phyloP scores from a whole-genome alignment of 1,140 invertebrate genomes.

The Papilio glaucus region DNA sequence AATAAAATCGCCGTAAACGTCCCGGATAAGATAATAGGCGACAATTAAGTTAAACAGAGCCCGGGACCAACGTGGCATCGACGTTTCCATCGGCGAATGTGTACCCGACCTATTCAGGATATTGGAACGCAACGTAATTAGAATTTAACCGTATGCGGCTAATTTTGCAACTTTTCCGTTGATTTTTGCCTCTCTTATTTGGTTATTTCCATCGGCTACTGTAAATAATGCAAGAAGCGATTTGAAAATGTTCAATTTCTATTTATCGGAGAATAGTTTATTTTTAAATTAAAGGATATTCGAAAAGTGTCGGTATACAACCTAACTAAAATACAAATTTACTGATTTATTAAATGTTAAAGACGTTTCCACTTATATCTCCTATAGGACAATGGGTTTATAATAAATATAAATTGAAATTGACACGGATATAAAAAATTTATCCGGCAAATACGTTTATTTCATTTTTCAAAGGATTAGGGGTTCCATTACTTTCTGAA shows the following conservation, averaged over 20 bases:
- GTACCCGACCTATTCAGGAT: neutral
- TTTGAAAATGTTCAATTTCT: neutral
- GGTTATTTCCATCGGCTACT: neutral
- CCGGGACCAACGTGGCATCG: constrained; percentile 30
- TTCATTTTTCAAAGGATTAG: too few relatives aligned
- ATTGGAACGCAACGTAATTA: constrained; percentile 1
- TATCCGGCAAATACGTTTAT: too few relatives aligned
- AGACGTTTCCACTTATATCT: too few relatives aligned
- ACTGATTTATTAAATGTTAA: too few relatives aligned
- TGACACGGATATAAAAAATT: too few relatives aligned
- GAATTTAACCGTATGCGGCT: neutral
- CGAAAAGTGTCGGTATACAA: too few relatives aligned
- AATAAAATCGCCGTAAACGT: constrained; percentile 45
- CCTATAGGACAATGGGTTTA: too few relatives aligned
- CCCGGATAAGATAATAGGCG: constrained; percentile 50
- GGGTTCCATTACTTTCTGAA: too few relatives aligned
- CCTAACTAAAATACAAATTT: too few relatives aligned
- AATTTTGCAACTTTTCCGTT: neutral
- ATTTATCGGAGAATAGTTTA: too few relatives aligned
- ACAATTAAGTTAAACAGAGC: constrained; percentile 55
- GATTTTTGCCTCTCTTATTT: neutral
- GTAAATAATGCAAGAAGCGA: neutral
- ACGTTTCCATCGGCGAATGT: constrained; percentile 26
- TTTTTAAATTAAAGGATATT: too few relatives aligned
- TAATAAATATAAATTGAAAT: too few relatives aligned